Evolutionary conservation across 2,888 invertebrate genomes (phyloP), one percentile per base, ranked within the genome.

Genomic region (Lydus trimaculatus): DNA sequence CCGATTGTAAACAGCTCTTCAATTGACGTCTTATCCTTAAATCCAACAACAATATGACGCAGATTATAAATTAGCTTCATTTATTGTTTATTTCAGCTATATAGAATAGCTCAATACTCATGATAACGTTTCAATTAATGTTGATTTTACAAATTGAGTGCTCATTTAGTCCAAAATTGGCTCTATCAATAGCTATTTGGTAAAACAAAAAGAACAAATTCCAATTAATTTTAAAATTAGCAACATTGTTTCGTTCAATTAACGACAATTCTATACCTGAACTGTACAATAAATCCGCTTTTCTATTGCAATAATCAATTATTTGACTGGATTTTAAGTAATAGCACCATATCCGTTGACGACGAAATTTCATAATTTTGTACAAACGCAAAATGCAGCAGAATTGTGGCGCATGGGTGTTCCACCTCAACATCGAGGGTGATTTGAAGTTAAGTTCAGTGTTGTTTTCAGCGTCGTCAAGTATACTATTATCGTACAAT

Each of bases 381-480:
- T n/a, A 17, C 11, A 43, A 43, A 43, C 39, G 69, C 72, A 70
- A 74, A 73, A 75, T 76, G 74, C 74, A 73, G 78, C 74, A 76
- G 70, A 71, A 73, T 64, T 67, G 72, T 58, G 61, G 75, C 73
- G 74, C 77, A 76, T 75, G 78, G 66, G 72, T 69, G 66, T 67
- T 72, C 63, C 67, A 61, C 62, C 61, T 72, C 66, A 60, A 58
- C 63, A 69, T 64, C 67, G 66, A 70, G 71, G 72, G 72, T 72
- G 73, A 66, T 69, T 72, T 75, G 75, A 75, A 78, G 77, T 73
- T 75, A 80, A 73, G 36, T 79, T 81, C 82, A 81, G 81, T 82
- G 80, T 79, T 78, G 81, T 76, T 79, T 80, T 73, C 77, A 76
- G 68, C 79, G 79, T 77, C 79, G 77, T 73, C 75, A 76, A 79